phyloP scores from a whole-genome alignment of 2,113 vertebrate species.

The Fregetta grallaria region DNA sequence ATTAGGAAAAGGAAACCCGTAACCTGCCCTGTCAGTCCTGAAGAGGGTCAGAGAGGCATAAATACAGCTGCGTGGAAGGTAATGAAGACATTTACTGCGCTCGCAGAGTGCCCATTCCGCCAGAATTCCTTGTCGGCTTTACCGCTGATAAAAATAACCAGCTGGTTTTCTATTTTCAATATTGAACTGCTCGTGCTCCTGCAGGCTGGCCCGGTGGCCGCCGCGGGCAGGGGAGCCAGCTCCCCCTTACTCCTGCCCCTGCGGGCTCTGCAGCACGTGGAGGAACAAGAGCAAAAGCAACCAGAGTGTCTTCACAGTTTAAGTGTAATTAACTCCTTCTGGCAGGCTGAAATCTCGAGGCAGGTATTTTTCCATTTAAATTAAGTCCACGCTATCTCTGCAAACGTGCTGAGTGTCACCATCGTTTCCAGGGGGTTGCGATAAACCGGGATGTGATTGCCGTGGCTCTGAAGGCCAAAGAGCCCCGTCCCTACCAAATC shows the following conservation, averaged over 20 bases:
- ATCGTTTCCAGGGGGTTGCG: fast-evolving
- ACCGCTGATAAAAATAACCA: not conserved
- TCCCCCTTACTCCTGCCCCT: not conserved
- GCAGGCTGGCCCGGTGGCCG: not conserved
- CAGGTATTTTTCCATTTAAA: not conserved
- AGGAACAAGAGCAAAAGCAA: not conserved
- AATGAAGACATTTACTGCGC: not conserved
- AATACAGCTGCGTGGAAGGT: not conserved
- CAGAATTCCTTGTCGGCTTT: not conserved
- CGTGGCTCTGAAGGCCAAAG: not conserved
- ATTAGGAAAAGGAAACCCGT: not conserved
- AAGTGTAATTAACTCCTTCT: not conserved
- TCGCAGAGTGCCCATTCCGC: fast-evolving
- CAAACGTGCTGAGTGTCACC: not conserved
- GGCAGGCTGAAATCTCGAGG: fast-evolving
- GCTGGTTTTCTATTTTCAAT: not conserved
- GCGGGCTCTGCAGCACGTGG: fast-evolving
- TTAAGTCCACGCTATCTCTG: not conserved
- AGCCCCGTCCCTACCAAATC: not conserved
- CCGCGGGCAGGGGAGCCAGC: not conserved
- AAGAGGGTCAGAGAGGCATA: not conserved
- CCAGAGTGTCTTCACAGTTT: not conserved
- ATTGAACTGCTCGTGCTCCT: not conserved
- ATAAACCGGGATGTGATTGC: not conserved
- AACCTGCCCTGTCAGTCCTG: not conserved